Percentiles rank a stretch among this genome's conserved stretches.
phyloP scores from a whole-genome alignment of 2,888 invertebrate species.

The Apomyelois bistriatella region DNA sequence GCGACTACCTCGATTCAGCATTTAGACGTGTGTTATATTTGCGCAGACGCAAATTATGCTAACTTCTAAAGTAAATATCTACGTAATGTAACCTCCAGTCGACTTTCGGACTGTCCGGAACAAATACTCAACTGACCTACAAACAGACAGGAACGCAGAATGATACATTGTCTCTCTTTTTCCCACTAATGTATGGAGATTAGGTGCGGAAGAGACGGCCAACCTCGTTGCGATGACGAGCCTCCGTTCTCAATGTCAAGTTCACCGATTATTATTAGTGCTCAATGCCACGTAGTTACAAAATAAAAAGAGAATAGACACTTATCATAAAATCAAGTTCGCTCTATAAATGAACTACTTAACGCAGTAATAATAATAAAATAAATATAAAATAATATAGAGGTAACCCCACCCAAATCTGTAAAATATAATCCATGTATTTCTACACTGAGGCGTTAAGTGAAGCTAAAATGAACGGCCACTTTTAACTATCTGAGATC shows the following conservation, averaged over 20 bases:
- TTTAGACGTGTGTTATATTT: constrained; percentile 33
- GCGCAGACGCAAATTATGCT: constrained; percentile 36
- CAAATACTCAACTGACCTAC: constrained; percentile 78
- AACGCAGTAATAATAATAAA: too few relatives aligned
- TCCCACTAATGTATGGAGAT: constrained; percentile 41
- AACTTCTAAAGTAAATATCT: constrained; percentile 55
- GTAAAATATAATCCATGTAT: too few relatives aligned
- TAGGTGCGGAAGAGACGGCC: constrained; percentile 59
- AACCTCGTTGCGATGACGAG: constrained; percentile 72
- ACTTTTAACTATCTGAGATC: too few relatives aligned
- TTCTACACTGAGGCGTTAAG: too few relatives aligned
- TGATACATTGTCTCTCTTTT: constrained; percentile 59
- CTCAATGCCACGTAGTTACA: constrained; percentile 67
- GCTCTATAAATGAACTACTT: too few relatives aligned
- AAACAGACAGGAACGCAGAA: constrained; percentile 67
- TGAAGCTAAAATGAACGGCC: too few relatives aligned
- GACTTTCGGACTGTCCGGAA: constrained; percentile 79
- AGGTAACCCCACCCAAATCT: too few relatives aligned
- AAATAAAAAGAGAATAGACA: background rate
- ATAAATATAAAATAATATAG: too few relatives aligned
- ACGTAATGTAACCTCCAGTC: constrained; percentile 76
- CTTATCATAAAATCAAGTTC: background rate
- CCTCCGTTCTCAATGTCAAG: constrained; percentile 79
- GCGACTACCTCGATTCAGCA: constrained; percentile 30
- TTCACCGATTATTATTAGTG: constrained; percentile 79